Evolutionary conservation across 2,113 vertebrate species (phyloP), one percentile per base, ranked within the genome.

Genomic region (Sardina pilchardus): DNA sequence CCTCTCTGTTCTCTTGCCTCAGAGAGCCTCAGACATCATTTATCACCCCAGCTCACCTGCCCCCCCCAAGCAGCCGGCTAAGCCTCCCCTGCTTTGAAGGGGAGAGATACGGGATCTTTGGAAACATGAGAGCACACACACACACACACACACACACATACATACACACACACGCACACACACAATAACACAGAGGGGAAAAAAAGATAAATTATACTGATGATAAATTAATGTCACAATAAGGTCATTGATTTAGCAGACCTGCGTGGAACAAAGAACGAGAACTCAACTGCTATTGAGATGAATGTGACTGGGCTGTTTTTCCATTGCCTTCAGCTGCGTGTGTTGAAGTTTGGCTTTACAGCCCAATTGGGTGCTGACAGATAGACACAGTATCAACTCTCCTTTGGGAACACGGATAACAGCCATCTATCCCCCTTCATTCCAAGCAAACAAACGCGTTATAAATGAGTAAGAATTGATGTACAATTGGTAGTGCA

Each of bases 31-130:
- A 90, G 71, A 53, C 81, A 81, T 85, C 84, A 84, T 88, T 88
- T 81, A 88, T 87, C 89, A 85, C 85, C 47, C 34, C 16, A 44
- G 21, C 82, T 87, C 85, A 89, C 87, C 89, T 88, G 86, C 89
- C 75, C 82, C 39, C n/a, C n/a, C n/a, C n/a, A n/a, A n/a, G n/a
- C n/a, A n/a, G n/a, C n/a, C n/a, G n/a, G n/a, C n/a, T 75, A 59
- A 82, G 47, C 83, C 89, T 34, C 30, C 63, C 67, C 9, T 36
- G 21, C 85, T 82, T 42, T 84, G 83, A 85, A 36, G 86, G 83
- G 81, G 67, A 34, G 30, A 81, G 67, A 84, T 43, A 78, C 21
- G 36, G 59, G 39, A 85, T 81, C 59, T 67, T 7, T 82, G 81
- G 81, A 85, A 83, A 89, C 81, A 83, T 83, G 71, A 90, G 81